Conservation (phyloP, 2,113 vertebrate species). For the Gobio gobio region DNA sequence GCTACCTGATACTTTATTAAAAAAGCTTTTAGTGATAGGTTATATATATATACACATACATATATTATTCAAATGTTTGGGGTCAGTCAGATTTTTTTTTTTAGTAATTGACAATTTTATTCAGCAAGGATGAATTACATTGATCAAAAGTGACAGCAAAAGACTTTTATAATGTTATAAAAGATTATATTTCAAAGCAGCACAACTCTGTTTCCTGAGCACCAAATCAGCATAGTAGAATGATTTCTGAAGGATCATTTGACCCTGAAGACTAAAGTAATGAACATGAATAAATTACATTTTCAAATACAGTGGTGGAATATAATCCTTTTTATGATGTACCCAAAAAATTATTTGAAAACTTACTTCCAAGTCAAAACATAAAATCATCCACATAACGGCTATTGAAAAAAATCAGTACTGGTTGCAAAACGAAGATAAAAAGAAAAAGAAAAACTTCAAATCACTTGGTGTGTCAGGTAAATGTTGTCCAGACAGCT, state of each 20-base stretch:
- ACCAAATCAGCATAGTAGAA: not conserved
- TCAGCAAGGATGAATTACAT: no score
- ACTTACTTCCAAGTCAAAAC: not conserved
- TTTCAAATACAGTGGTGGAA: no score
- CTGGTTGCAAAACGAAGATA: not conserved
- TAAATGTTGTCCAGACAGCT: not conserved
- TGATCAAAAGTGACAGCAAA: not conserved
- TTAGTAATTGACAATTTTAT: no score
- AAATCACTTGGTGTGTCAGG: no score
- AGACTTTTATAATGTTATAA: not conserved
- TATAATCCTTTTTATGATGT: no score
- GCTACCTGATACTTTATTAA: not conserved
- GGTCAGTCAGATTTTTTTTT: no score
- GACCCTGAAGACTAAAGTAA: not conserved
- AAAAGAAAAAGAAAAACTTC: not conserved
- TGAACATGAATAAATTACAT: no score
- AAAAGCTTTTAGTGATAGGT: not conserved
- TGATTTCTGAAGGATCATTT: not conserved
- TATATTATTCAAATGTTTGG: no score
- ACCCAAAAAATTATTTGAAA: no score
- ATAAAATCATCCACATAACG: no score
- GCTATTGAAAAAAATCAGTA: not conserved
- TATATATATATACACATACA: no score
- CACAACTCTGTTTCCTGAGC: not conserved
- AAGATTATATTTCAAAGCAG: not conserved